Evolutionary conservation across 1,140 invertebrate species (phyloP).

Genomic region (Ladona fulva): DNA sequence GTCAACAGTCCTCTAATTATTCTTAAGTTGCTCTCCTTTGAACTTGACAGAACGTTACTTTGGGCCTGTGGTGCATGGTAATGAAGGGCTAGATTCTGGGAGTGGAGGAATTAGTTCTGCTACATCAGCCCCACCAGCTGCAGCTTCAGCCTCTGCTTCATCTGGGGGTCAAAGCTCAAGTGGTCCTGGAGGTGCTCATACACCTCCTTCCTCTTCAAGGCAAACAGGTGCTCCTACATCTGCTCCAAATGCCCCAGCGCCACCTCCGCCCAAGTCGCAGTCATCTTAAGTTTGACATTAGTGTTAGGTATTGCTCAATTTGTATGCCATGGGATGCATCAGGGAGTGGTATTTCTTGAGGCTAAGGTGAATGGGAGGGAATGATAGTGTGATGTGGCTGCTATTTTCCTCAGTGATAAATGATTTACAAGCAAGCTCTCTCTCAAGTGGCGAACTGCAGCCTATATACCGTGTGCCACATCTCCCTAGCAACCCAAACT

Average conservation of each 20-base stretch:
- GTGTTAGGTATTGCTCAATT: slow-evolving; percentile 16
- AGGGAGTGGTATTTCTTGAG: neutral
- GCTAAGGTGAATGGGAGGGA: neutral
- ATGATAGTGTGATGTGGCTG: neutral
- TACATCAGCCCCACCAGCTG: neutral
- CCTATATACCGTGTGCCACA: neutral
- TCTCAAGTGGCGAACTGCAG: slow-evolving; percentile 13
- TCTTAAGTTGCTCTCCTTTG: slow-evolving; percentile 16
- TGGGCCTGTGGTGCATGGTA: slow-evolving; percentile 35
- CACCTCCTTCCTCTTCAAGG: slow-evolving; percentile 10
- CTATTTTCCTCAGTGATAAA: slow-evolving; percentile 10
- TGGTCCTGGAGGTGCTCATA: slow-evolving; percentile 10
- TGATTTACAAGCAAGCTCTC: slow-evolving; percentile 1
- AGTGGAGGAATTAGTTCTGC: neutral
- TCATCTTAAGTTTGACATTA: slow-evolving; percentile 11
- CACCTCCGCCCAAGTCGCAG: slow-evolving; percentile 11
- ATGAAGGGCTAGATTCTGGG: slow-evolving; percentile 29
- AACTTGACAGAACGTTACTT: slow-evolving; percentile 34
- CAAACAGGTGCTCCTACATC: neutral
- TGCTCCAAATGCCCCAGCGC: slow-evolving; percentile 13
- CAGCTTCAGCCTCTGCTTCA: neutral
- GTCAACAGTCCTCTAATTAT: no score
- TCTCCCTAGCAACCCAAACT: slow-evolving; percentile 14
- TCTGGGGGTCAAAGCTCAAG: slow-evolving; percentile 15
- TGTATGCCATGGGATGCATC: slow-evolving; percentile 13